Percentiles rank a stretch among this genome's conserved stretches.
Evolutionary conservation across 30 jellyfish, hydroid and myxozoan genomes (phyloP).

Genomic region (Cassiopea xamachana): DNA sequence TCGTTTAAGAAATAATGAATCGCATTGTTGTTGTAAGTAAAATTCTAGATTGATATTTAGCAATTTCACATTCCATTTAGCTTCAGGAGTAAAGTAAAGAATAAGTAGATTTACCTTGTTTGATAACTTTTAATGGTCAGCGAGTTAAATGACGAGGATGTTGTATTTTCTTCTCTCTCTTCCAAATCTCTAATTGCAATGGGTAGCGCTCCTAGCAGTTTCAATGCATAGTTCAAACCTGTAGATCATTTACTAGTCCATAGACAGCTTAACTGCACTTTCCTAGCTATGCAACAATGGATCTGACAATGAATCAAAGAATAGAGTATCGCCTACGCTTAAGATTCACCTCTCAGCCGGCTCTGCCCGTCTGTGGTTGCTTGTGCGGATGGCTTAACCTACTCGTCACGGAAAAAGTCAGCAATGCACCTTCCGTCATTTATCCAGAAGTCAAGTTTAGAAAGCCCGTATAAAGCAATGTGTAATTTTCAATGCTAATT

Average conservation of each 20-base stretch:
- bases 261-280: conserved; percentile 49
- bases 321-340: conserved; percentile 31
- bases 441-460: neutral
- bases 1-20: too few species aligned
- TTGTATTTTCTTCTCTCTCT: neutral
- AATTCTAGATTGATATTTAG: too few species aligned
- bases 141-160: neutral
- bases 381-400: conserved; percentile 22
- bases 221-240: conserved; percentile 30
- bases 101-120: neutral
- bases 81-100: neutral
- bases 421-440: neutral
- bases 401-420: neutral
- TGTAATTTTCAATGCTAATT: neutral
- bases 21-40: too few species aligned
- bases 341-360: conserved; percentile 8
- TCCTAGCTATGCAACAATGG: conserved; percentile 13
- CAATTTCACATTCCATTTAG: neutral
- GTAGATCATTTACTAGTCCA: conserved; percentile 52
- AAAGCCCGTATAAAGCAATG: neutral
- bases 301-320: neutral
- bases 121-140: neutral
- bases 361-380: conserved; percentile 8
- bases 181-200: neutral
- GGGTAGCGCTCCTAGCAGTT: conserved; percentile 9